phyloP scores from a whole-genome alignment of 1,140 invertebrate genomes.

The Scaptomyza graminum region DNA sequence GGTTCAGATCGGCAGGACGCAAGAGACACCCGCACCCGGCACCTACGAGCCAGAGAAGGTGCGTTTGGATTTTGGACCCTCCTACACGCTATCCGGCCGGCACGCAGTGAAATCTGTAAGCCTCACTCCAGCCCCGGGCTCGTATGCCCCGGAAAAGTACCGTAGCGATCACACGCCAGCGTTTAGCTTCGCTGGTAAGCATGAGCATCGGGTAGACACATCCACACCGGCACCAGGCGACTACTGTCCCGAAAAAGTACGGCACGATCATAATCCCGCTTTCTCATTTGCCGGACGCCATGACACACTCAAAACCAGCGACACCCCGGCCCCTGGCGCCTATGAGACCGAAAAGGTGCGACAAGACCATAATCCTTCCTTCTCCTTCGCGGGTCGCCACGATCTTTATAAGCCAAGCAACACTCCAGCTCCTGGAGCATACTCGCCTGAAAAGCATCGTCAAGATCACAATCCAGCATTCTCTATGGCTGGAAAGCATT shows the following conservation, averaged over 20 bases:
- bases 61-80: slow-evolving; percentile 86
- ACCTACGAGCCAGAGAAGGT: slow-evolving; percentile 88
- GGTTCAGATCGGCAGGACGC: slow-evolving; percentile 84
- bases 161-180: slow-evolving; percentile 86
- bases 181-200: slow-evolving; percentile 85
- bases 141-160: slow-evolving; percentile 86
- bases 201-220: slow-evolving; percentile 86
- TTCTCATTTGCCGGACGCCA: slow-evolving; percentile 85
- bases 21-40: slow-evolving; percentile 87
- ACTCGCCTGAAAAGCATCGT: slow-evolving; percentile 85
- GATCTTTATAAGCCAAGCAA: slow-evolving; percentile 87
- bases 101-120: slow-evolving; percentile 84
- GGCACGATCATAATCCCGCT: slow-evolving; percentile 85
- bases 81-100: slow-evolving; percentile 86
- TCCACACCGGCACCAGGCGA: slow-evolving; percentile 91
- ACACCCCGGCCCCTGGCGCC: slow-evolving; percentile 85
- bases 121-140: slow-evolving; percentile 86
- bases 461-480: slow-evolving; percentile 85
- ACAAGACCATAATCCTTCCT: slow-evolving; percentile 84
- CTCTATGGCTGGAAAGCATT: slow-evolving; percentile 85
- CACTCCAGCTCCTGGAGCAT: slow-evolving; percentile 87
- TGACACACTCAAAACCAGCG: slow-evolving; percentile 82
- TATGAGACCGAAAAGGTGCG: slow-evolving; percentile 87
- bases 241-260: slow-evolving; percentile 89
- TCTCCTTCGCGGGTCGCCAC: slow-evolving; percentile 84